Conservation (phyloP, 2,888 invertebrate species). For the Chymomyza caudatula region DNA sequence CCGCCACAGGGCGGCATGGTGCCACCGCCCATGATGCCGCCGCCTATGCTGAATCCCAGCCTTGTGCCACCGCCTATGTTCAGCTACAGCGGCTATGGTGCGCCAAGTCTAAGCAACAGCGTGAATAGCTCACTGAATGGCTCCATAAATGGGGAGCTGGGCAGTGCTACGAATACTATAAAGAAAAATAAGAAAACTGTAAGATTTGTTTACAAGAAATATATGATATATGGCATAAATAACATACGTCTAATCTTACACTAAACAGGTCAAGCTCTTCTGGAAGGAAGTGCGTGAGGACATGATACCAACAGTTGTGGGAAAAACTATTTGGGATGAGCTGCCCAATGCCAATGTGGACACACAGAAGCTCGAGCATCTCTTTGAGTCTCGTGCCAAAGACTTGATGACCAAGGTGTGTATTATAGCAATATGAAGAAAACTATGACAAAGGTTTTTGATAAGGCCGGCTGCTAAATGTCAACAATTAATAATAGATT, state of each 20-base stretch:
- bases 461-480: not conserved
- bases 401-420: slow-evolving; percentile 95
- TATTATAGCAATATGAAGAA: slow-evolving; percentile 10
- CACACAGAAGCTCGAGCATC: slow-evolving; percentile 94
- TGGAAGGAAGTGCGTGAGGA: slow-evolving; percentile 95
- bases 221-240: not conserved
- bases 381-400: slow-evolving; percentile 97
- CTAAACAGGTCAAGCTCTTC: slow-evolving; percentile 85
- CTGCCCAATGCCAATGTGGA: slow-evolving; percentile 91
- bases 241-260: too few species aligned
- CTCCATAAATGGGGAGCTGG: slow-evolving; percentile 73
- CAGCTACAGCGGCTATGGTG: slow-evolving; percentile 71
- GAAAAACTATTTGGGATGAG: slow-evolving; percentile 94
- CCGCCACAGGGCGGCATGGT: slow-evolving; percentile 83
- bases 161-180: slow-evolving; percentile 78
- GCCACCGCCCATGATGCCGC: slow-evolving; percentile 79
- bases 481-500: not conserved
- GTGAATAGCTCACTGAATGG: slow-evolving; percentile 75
- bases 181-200: slow-evolving; percentile 97
- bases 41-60: slow-evolving; percentile 77
- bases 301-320: slow-evolving; percentile 80
- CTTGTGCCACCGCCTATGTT: slow-evolving; percentile 80
- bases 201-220: not conserved
- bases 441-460: not conserved
- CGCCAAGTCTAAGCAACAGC: slow-evolving; percentile 69